Base-by-base conservation (phyloP, 2,888 invertebrate species). In the Hypomecis atomaria region DNA sequence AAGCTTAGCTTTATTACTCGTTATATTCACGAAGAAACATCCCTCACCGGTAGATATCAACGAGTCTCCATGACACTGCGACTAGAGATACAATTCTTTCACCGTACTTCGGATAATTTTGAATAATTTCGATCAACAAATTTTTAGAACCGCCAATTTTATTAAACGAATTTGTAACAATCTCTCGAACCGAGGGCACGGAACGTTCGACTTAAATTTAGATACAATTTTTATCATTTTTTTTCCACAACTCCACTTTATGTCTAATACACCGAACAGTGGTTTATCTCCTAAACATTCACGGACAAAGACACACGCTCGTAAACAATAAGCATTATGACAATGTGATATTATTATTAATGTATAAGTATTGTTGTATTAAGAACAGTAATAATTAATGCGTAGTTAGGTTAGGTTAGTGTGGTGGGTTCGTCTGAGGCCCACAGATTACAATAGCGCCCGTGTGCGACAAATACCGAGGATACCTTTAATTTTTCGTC, bases 1-100 rank as follows among this genome's bases (percentile, higher is more conserved):
- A 95, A 95, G 95, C 95, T 95, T 95, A 95, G 95, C 94, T 95
- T 95, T 95, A 95, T 95, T 95, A 94, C 94, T 95, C 94, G 94
- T 95, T 94, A 93, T 94, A 94, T 94, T 94, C 93, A 94, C 91
- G 93, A 93, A 95, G 91, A 93, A 93, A 93, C 93, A 90, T 90
- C 88, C 90, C 88, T 90, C 89, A 88, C 87, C 85, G 87, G 84
- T 86, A 40, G 52, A 52, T 37, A 86, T 84, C 88, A 91, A 92
- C 92, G 91, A 87, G 86, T 89, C 82, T 87, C 81, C 84, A 80
- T 81, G 88, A 87, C 85, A 78, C 77, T 82, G 79, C 77, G 84
- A 78, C 71, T 78, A 84, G 85, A 87, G 85, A 88, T 85, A 87
- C 86, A 83, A 83, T 82, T 65, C 75, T 85, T 87, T 84, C 84